Evolutionary conservation across 2,797 vertebrate genomes (phyloP).

Genomic region (Lates japonicus): DNA sequence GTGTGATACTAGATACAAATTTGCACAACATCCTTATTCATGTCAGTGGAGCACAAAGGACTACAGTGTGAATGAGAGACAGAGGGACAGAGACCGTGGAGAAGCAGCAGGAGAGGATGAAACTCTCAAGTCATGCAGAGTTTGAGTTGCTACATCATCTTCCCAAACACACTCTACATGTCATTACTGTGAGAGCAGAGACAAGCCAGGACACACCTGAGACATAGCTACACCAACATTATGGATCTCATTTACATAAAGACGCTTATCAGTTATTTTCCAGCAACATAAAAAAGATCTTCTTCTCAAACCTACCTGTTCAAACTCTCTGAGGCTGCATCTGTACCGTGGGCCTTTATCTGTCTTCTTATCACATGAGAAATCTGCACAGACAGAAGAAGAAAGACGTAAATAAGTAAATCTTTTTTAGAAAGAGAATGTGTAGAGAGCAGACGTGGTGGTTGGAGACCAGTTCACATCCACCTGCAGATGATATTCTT

Average conservation of each 20-base stretch:
- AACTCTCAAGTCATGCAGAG: conserved; percentile 26
- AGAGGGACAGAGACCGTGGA: conserved; percentile 2
- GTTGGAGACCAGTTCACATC: not conserved
- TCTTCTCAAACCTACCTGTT: conserved; percentile 87
- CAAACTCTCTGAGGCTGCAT: conserved; percentile 91
- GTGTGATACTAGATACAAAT: not conserved
- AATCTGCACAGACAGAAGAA: conserved; percentile 69
- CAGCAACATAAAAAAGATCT: not conserved
- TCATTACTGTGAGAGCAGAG: conserved; percentile 41
- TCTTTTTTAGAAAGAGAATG: not conserved
- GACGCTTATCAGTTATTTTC: not conserved
- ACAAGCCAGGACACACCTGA: conserved; percentile 39
- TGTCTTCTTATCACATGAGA: conserved; percentile 77
- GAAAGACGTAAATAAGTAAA: not conserved
- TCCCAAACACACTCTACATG: conserved; percentile 50
- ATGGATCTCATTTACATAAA: not conserved
- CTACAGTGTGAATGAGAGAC: no score
- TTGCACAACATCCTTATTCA: not conserved
- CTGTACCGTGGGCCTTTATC: conserved; percentile 85
- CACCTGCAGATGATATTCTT: no score
- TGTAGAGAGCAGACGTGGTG: not conserved
- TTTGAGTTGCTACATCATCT: conserved; percentile 55
- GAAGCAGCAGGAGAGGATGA: not conserved
- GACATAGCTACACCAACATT: not conserved
- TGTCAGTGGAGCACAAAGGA: not conserved